phyloP scores from a whole-genome alignment of 2,888 invertebrate species.

The Nomada fucata region DNA sequence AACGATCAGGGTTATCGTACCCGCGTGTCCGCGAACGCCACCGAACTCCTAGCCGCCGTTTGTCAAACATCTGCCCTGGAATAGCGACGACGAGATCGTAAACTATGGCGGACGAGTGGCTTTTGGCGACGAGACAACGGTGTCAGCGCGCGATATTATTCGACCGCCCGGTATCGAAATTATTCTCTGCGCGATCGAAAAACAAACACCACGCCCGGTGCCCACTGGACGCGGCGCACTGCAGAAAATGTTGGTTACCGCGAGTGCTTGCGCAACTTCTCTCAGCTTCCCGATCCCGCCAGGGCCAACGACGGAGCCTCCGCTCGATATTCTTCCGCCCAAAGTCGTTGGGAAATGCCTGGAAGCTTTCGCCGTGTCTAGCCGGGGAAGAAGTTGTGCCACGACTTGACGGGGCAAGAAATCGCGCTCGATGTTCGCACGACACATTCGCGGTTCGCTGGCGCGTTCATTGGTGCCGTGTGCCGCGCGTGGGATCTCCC shows the following conservation, averaged over 20 bases:
- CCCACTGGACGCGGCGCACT: not conserved
- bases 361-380: conserved; percentile 19
- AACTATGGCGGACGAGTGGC: conserved; percentile 4
- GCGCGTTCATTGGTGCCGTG: conserved; percentile 80
- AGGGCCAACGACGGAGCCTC: conserved; percentile 10
- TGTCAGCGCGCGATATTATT: not conserved
- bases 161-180: not conserved
- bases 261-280: not conserved
- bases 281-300: not conserved
- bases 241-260: not conserved
- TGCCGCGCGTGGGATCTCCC: conserved; percentile 80
- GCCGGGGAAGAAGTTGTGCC: conserved; percentile 41
- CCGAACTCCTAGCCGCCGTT: conserved; percentile 17
- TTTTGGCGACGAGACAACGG: conserved; percentile 20
- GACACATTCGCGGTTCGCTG: conserved; percentile 59
- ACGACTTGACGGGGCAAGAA: conserved; percentile 38
- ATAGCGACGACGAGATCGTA: conserved; percentile 18
- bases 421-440: conserved; percentile 58
- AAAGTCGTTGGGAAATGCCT: not conserved
- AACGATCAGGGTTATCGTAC: not conserved
- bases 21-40: not conserved
- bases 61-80: conserved; percentile 6
- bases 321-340: not conserved
- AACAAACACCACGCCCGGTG: not conserved
- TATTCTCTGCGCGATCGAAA: not conserved